phyloP scores from a whole-genome alignment of 1,140 invertebrate species.

The Drosophila micromelanica region DNA sequence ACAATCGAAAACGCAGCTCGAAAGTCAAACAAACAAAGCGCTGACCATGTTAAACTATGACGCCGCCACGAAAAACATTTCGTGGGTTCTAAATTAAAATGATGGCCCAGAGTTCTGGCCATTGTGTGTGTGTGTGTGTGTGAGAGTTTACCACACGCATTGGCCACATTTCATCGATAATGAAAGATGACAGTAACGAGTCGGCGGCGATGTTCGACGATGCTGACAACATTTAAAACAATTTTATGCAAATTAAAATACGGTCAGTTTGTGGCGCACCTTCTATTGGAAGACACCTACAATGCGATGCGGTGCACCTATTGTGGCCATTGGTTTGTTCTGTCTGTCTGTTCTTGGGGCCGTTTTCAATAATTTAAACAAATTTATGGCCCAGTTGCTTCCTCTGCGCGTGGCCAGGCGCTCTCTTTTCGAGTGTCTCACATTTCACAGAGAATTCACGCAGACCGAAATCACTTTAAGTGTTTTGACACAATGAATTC shows the following conservation, averaged over 20 bases:
- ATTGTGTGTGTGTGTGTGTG: slow-evolving; percentile 1
- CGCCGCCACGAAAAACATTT: slow-evolving; percentile 56
- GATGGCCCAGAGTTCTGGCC: slow-evolving; percentile 25
- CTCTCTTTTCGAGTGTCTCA: slow-evolving; percentile 51
- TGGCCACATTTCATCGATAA: slow-evolving; percentile 79
- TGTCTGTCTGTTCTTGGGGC: slow-evolving; percentile 21
- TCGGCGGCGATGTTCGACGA: slow-evolving; percentile 42
- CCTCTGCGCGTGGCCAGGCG: slow-evolving; percentile 54
- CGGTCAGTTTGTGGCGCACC: slow-evolving; percentile 62
- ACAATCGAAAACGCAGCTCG: slow-evolving; percentile 13
- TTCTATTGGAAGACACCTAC: slow-evolving; percentile 62
- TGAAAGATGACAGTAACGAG: slow-evolving; percentile 83
- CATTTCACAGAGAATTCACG: slow-evolving; percentile 42
- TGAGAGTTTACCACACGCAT: slow-evolving; percentile 65
- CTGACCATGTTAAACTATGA: slow-evolving; percentile 58
- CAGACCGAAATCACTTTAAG: slow-evolving; percentile 71
- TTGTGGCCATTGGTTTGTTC: slow-evolving; percentile 15
- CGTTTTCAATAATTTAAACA: slow-evolving; percentile 73
- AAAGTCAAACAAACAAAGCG: slow-evolving; percentile 52
- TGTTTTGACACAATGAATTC: slow-evolving; percentile 78
- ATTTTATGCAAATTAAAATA: slow-evolving; percentile 81
- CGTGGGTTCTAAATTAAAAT: slow-evolving; percentile 75
- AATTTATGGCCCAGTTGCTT: slow-evolving; percentile 64
- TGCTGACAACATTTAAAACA: slow-evolving; percentile 82
- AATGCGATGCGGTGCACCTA: slow-evolving; percentile 34